Conservation (phyloP, 2,113 vertebrate genomes). For the rabbit (Oryctolagus cuniculus) region DNA sequence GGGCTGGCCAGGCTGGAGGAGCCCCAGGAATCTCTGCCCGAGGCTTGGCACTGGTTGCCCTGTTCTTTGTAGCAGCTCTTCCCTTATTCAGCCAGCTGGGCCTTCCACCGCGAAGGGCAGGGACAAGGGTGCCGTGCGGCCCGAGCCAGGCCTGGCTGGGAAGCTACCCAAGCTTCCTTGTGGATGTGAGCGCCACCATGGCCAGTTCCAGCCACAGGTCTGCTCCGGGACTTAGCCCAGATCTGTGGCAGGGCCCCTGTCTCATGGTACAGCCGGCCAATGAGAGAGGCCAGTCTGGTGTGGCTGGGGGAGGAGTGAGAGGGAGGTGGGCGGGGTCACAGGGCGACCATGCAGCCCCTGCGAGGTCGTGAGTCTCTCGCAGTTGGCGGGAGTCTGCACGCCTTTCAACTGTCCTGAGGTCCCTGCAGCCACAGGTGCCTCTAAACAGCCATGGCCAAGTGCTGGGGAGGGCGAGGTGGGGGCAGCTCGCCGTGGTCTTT, state of each 20-base stretch:
- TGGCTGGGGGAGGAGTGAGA: neutral
- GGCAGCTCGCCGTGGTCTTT: neutral
- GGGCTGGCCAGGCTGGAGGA: neutral
- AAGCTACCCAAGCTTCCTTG: neutral
- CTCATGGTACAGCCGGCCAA: neutral
- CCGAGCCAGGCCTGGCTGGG: neutral
- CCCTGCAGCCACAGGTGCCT: conserved; percentile 27
- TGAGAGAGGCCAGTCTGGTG: neutral
- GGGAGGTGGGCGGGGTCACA: neutral
- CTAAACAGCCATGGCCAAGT: neutral
- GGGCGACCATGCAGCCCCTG: neutral
- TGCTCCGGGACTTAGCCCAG: neutral
- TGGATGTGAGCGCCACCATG: neutral
- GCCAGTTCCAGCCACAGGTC: neutral
- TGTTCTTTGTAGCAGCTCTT: neutral
- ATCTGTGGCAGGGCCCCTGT: neutral
- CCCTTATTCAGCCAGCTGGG: neutral
- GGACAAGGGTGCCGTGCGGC: neutral
- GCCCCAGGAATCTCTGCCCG: neutral
- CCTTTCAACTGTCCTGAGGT: neutral
- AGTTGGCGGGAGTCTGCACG: neutral
- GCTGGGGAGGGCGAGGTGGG: neutral
- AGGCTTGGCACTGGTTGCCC: neutral
- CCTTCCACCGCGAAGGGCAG: neutral
- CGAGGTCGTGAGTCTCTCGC: neutral